These are phyloP conservation scores for Hybos culiciformis DNA, from an alignment of 2,888 invertebrate species.

Conservation along the genomic window DNA sequence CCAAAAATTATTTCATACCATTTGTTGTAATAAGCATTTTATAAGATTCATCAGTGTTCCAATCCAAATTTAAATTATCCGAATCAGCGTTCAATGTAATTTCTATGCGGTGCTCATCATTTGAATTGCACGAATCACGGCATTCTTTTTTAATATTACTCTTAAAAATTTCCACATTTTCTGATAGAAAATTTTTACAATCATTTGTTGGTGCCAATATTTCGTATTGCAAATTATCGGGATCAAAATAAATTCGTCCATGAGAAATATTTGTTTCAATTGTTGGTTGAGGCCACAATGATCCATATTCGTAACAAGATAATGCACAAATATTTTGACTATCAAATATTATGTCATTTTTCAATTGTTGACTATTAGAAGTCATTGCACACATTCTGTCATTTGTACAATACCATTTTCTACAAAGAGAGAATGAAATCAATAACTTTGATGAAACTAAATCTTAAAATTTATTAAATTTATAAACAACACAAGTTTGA, in stretches of 20 bases:
- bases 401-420: no score
- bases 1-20: constrained; percentile 31
- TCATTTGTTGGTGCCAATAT: constrained; percentile 38
- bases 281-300: constrained; percentile 57
- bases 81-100: constrained; percentile 42
- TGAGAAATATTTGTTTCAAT: constrained; percentile 34
- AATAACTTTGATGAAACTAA: no score
- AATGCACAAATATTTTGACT: constrained; percentile 51
- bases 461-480: no score
- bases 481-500: no score
- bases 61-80: constrained; percentile 40
- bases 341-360: constrained; percentile 7
- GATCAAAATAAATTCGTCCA: constrained; percentile 41
- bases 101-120: constrained; percentile 39
- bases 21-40: constrained; percentile 42
- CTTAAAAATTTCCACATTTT: constrained; percentile 42
- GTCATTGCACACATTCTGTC: no score
- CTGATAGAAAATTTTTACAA: constrained; percentile 39
- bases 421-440: no score
- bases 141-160: constrained; percentile 47
- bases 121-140: constrained; percentile 37
- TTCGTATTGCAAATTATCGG: constrained; percentile 43
- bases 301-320: constrained; percentile 52
- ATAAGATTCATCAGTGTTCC: constrained; percentile 60
- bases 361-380: no score